phyloP scores from a whole-genome alignment of 1,140 invertebrate species.

The Sarcophaga bullata region DNA sequence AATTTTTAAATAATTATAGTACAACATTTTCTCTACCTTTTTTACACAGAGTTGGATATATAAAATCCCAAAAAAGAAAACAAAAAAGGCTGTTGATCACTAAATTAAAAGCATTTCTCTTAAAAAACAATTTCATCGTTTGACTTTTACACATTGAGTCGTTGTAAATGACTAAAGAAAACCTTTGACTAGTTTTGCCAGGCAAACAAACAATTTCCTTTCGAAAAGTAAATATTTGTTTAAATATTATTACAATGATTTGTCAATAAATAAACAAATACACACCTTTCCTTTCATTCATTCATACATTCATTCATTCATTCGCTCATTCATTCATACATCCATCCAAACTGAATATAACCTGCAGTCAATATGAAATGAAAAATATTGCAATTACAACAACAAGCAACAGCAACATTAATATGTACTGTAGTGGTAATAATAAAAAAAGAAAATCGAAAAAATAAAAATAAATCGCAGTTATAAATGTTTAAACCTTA shows the following conservation, averaged over 20 bases:
- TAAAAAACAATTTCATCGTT: too few species aligned
- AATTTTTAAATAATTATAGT: too few species aligned
- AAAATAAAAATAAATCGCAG: neutral
- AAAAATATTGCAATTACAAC: neutral
- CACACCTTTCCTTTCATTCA: conserved; percentile 19
- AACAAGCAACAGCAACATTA: neutral
- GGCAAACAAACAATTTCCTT: neutral
- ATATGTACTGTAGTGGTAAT: too few species aligned
- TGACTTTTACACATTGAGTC: too few species aligned
- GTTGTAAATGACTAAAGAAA: too few species aligned
- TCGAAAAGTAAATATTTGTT: conserved; percentile 8
- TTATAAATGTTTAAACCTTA: conserved; percentile 21
- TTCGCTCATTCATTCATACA: neutral
- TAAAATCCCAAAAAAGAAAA: too few species aligned
- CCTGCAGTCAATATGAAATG: conserved; percentile 24
- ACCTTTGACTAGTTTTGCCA: too few species aligned
- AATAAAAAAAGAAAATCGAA: too few species aligned
- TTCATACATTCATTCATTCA: neutral
- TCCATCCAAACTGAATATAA: neutral
- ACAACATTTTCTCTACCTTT: too few species aligned
- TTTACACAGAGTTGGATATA: too few species aligned
- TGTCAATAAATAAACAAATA: conserved; percentile 27
- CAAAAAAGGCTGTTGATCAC: too few species aligned
- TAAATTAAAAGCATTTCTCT: too few species aligned
- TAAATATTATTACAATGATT: conserved; percentile 7